Evolutionary conservation across 2,797 vertebrate species (phyloP).

Genomic region (Gobio occitaniae): DNA sequence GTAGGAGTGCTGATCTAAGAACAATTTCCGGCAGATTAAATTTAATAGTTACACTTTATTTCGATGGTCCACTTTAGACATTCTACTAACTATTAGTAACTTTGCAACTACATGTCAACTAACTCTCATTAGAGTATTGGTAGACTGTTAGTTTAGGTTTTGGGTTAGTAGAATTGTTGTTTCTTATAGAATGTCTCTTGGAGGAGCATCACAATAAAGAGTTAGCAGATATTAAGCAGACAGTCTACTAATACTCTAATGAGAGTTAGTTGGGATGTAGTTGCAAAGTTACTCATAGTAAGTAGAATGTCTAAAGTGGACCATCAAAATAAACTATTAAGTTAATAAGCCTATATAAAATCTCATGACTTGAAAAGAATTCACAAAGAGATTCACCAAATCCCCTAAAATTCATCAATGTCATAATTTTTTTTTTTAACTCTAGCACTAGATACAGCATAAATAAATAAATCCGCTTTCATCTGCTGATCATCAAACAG

Average conservation of each 20-base stretch:
- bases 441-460: not conserved
- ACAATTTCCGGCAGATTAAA: not conserved
- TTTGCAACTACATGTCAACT: not conserved
- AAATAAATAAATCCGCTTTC: not conserved
- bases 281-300: no score
- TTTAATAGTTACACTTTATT: not conserved
- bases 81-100: not conserved
- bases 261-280: no score
- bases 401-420: not conserved
- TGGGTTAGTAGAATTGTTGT: not conserved
- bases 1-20: not conserved
- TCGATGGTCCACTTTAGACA: not conserved
- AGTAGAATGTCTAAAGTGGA: not conserved
- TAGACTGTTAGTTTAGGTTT: not conserved
- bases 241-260: not conserved
- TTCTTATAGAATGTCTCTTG: not conserved
- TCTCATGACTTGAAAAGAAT: not conserved
- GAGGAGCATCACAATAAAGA: not conserved
- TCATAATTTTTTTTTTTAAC: no score
- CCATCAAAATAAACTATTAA: not conserved
- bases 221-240: not conserved
- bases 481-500: not conserved
- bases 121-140: not conserved
- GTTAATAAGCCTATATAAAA: not conserved
- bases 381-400: no score